These are phyloP conservation scores for Chymomyza amoena DNA, from an alignment of 2,888 invertebrate species.

Conservation along the genomic window DNA sequence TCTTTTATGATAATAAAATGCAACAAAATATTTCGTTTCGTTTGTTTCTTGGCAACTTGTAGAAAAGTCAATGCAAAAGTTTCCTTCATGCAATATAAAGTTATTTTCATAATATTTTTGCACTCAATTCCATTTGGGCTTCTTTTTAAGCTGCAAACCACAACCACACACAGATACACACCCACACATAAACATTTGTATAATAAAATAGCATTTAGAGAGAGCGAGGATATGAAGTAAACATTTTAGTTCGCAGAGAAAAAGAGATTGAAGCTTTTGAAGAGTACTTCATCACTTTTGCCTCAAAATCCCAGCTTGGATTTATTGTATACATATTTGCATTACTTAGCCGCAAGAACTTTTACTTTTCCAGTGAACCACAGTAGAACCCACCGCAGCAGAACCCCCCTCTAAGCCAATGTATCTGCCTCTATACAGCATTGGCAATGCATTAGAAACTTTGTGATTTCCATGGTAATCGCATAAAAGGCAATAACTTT, in stretches of 20 bases:
- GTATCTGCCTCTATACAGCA: not conserved
- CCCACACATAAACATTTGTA: not conserved
- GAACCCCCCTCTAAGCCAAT: not conserved
- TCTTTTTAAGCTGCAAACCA: not conserved
- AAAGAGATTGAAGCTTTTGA: not conserved
- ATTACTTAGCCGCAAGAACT: not conserved
- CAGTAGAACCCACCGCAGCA: not conserved
- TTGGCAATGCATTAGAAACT: conserved; percentile 39
- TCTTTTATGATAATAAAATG: not conserved
- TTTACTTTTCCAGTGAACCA: not conserved
- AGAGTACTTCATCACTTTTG: not conserved
- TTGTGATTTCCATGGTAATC: conserved; percentile 44
- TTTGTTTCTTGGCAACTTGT: not conserved
- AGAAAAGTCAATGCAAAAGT: not conserved
- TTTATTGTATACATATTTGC: not conserved
- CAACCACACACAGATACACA: not conserved
- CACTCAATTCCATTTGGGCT: not conserved
- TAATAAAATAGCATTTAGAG: not conserved
- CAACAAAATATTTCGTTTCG: not conserved
- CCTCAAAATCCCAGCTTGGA: not conserved
- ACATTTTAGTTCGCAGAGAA: not conserved
- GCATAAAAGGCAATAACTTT: conserved; percentile 55
- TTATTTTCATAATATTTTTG: not conserved
- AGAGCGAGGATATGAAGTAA: not conserved
- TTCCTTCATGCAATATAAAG: not conserved